Conservation (phyloP, 2,888 invertebrate species). For the Harpagoxenus sublaevis region DNA sequence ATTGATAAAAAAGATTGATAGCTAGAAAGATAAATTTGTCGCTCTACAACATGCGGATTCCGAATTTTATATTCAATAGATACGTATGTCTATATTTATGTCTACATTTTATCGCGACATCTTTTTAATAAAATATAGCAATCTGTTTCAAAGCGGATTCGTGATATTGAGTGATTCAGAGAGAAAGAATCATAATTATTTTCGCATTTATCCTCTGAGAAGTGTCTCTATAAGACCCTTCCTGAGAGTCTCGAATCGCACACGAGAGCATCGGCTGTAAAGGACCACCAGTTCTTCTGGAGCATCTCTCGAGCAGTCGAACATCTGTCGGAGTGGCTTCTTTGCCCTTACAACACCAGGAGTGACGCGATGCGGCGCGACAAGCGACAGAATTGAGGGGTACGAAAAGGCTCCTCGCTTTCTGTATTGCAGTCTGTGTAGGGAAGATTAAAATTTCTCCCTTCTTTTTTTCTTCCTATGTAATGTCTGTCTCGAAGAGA, state of each 20-base stretch:
- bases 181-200: constrained; percentile 60
- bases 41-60: background rate
- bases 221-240: constrained; percentile 7
- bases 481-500: constrained; percentile 36
- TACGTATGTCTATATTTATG: background rate
- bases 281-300: constrained; percentile 73
- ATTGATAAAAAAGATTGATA: background rate
- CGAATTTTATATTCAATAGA: background rate
- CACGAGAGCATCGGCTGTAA: constrained; percentile 68
- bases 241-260: constrained; percentile 47
- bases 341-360: constrained; percentile 63
- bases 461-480: constrained; percentile 4
- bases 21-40: background rate
- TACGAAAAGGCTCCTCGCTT: constrained; percentile 70
- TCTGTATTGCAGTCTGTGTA: constrained; percentile 61
- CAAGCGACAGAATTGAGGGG: constrained; percentile 71
- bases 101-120: background rate
- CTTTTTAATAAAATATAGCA: constrained; percentile 1
- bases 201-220: constrained; percentile 59
- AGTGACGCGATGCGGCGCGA: constrained; percentile 64
- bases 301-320: constrained; percentile 73
- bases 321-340: constrained; percentile 78
- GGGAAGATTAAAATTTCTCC: constrained; percentile 70
- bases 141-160: background rate
- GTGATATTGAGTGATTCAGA: constrained; percentile 14